Conservation (phyloP, 2,113 vertebrate genomes). For the Upupa epops region DNA sequence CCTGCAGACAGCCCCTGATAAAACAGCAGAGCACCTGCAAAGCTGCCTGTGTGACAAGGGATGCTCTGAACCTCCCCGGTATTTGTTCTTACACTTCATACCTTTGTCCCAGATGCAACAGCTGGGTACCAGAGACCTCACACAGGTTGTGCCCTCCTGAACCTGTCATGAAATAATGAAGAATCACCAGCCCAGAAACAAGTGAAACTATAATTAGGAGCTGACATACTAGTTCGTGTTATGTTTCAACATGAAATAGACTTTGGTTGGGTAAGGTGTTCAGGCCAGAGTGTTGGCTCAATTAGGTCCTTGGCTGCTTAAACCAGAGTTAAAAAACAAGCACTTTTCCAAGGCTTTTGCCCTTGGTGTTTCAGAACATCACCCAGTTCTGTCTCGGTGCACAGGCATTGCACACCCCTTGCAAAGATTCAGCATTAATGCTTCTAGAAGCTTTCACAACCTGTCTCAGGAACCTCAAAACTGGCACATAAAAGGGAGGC, state of each 20-base stretch:
- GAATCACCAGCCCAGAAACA: background rate
- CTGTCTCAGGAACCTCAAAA: background rate
- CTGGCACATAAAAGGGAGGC: background rate
- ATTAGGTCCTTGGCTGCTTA: background rate
- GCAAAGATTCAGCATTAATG: background rate
- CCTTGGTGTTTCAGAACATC: background rate
- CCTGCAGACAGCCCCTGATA: background rate
- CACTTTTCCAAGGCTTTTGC: background rate
- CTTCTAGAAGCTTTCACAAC: background rate
- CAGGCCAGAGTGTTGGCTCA: background rate
- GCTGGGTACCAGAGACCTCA: background rate
- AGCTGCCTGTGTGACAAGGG: background rate
- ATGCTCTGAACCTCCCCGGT: background rate
- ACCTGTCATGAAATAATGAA: background rate
- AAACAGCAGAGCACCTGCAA: background rate
- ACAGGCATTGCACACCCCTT: background rate
- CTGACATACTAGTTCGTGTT: background rate
- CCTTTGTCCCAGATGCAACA: background rate
- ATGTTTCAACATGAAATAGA: background rate
- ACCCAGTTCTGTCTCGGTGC: background rate
- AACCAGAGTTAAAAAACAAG: background rate
- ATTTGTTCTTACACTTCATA: background rate
- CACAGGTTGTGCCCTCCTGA: background rate
- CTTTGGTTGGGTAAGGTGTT: background rate
- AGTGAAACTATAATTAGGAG: background rate